Conservation (phyloP, 2,888 invertebrate species). For the Malthinus seriepunctatus region DNA sequence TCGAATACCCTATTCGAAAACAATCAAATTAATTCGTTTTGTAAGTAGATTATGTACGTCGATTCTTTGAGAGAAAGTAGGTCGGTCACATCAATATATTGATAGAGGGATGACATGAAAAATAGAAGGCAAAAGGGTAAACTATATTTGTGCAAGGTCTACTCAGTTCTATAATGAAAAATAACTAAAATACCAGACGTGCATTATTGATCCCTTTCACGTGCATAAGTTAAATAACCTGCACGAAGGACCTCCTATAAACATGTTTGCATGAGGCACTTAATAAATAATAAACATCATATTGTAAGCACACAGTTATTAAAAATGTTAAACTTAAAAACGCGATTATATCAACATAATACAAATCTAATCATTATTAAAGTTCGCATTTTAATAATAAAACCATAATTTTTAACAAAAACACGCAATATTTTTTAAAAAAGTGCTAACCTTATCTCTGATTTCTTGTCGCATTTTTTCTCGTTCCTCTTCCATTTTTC, state of each 20-base stretch:
- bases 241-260: slow-evolving; percentile 1
- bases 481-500: slow-evolving; percentile 99
- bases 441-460: slow-evolving; percentile 87
- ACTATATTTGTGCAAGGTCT: slow-evolving; percentile 12
- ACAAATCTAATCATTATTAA: too few species aligned
- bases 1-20: too few species aligned
- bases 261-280: not conserved
- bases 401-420: not conserved
- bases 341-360: not conserved
- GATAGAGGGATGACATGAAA: slow-evolving; percentile 7
- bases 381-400: too few species aligned
- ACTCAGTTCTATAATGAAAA: slow-evolving; percentile 11
- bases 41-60: not conserved
- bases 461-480: slow-evolving; percentile 99
- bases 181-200: slow-evolving; percentile 14
- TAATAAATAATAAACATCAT: not conserved
- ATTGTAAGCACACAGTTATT: not conserved
- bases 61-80: slow-evolving; percentile 5
- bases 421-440: not conserved
- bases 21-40: too few species aligned
- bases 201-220: slow-evolving; percentile 14
- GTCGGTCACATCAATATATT: slow-evolving; percentile 13
- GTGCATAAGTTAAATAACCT: slow-evolving; percentile 3
- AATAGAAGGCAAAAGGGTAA: slow-evolving; percentile 11
- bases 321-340: not conserved